phyloP scores from a whole-genome alignment of 2,113 vertebrate species.

The Erythrolamprus reginae region DNA sequence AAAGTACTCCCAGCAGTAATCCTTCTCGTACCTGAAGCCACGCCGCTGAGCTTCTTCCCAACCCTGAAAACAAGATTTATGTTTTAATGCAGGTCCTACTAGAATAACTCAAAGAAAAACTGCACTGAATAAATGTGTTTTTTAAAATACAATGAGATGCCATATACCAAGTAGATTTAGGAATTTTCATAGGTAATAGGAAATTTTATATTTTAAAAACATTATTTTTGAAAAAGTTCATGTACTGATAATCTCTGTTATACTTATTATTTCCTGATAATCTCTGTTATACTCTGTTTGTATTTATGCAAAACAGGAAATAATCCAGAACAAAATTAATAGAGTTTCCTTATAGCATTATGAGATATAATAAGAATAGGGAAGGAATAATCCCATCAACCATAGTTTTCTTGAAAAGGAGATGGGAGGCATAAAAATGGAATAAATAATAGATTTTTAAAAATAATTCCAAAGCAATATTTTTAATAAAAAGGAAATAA shows the following conservation, averaged over 20 bases:
- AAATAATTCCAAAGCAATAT: neutral
- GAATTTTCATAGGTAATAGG: neutral
- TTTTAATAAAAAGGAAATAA: neutral
- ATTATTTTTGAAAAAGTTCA: neutral
- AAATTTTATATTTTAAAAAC: neutral
- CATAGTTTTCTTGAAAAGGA: neutral
- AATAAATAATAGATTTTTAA: neutral
- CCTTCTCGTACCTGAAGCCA: slow-evolving; percentile 82
- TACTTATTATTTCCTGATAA: too few relatives aligned
- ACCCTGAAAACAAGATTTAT: slow-evolving; percentile 69
- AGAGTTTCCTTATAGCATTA: neutral
- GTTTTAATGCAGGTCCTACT: neutral
- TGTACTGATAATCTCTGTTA: neutral
- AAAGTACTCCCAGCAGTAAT: slow-evolving; percentile 97
- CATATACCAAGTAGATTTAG: neutral
- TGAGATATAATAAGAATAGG: neutral
- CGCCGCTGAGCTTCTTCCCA: slow-evolving; percentile 87
- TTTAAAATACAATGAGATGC: neutral
- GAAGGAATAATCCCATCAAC: neutral
- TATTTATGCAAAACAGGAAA: neutral
- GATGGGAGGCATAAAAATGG: neutral
- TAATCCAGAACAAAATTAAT: neutral
- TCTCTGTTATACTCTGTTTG: too few relatives aligned
- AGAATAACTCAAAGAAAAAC: neutral
- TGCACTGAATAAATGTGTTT: accelerated